phyloP scores from a whole-genome alignment of 2,797 vertebrate genomes.

The Enteromius argenteus region DNA sequence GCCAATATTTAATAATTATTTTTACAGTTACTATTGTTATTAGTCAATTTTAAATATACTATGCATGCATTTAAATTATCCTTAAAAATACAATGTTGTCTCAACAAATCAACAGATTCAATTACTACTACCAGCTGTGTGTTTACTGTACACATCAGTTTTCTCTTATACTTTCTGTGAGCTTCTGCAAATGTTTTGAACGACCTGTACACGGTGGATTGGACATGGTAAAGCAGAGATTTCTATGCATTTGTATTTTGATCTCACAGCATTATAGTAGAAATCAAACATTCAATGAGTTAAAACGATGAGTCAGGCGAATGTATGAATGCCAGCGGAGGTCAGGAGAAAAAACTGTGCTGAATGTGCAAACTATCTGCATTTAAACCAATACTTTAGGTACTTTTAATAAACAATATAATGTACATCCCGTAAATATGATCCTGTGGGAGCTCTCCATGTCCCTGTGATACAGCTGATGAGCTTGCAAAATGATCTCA shows the following conservation, averaged over 20 bases:
- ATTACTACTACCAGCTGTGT: neutral
- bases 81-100: neutral
- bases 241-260: neutral
- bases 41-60: neutral
- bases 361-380: slow-evolving; percentile 21
- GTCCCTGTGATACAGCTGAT: slow-evolving; percentile 18
- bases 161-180: neutral
- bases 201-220: neutral
- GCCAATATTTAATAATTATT: neutral
- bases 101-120: neutral
- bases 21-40: neutral
- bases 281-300: slow-evolving; percentile 20
- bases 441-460: slow-evolving; percentile 18
- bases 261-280: slow-evolving; percentile 8
- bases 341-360: neutral
- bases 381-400: slow-evolving; percentile 27
- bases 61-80: no score
- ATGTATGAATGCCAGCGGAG: neutral
- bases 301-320: slow-evolving; percentile 30
- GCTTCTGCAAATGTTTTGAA: slow-evolving; percentile 10
- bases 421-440: slow-evolving; percentile 27
- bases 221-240: slow-evolving; percentile 2
- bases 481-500: slow-evolving; percentile 23
- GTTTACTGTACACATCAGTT: neutral
- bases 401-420: slow-evolving; percentile 20